phyloP scores from a whole-genome alignment of 2,888 invertebrate species.

The Crocallis elinguaria region DNA sequence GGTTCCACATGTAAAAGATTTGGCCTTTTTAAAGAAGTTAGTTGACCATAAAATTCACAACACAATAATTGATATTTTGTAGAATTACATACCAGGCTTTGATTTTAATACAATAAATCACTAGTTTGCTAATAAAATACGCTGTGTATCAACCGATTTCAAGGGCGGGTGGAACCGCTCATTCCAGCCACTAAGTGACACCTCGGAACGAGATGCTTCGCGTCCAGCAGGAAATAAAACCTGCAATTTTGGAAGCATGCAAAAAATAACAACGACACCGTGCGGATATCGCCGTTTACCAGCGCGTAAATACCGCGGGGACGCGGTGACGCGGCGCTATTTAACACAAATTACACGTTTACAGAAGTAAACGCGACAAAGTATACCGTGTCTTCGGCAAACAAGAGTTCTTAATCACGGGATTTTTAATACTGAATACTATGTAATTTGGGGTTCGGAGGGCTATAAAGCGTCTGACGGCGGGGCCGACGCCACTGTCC shows the following conservation, averaged over 20 bases:
- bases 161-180: too few species aligned
- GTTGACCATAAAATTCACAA: too few species aligned
- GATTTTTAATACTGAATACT: constrained; percentile 24
- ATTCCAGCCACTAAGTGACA: too few species aligned
- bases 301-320: neutral
- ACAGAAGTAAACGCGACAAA: constrained; percentile 31
- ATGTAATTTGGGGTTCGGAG: constrained; percentile 50
- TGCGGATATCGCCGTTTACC: neutral
- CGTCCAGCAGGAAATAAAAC: constrained; percentile 2
- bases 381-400: constrained; percentile 30
- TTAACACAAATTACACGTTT: constrained; percentile 35
- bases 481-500: too few species aligned
- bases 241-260: constrained; percentile 9
- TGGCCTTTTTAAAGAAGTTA: too few species aligned
- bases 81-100: too few species aligned
- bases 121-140: too few species aligned
- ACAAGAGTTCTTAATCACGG: constrained; percentile 55
- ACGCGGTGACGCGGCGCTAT: neutral
- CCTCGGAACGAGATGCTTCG: neutral
- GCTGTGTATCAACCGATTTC: too few species aligned
- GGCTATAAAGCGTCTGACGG: neutral
- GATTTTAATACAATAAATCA: too few species aligned
- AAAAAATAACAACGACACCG: neutral
- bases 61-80: too few species aligned
- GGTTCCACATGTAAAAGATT: too few species aligned